Base-by-base conservation (phyloP, 1,140 invertebrate species). In the Lepidurus couesii region DNA sequence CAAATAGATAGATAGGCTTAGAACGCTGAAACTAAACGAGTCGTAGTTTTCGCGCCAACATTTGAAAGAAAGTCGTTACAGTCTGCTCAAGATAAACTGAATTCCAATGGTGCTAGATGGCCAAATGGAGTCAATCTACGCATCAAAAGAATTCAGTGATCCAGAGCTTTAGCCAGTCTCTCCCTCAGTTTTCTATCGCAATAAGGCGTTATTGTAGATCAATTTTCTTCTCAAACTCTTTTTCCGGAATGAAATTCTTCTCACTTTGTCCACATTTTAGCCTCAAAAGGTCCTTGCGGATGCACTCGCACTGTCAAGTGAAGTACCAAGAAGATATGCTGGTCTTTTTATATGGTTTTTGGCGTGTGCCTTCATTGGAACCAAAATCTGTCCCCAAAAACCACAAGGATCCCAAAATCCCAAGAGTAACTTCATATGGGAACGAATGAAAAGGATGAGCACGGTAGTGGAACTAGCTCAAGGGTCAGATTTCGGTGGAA, bases 61-160 rank as follows among this genome's bases (percentile, higher is more conserved):
- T 34, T 34, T 26, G 44, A 34, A 47, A 43, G 16, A 77, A 75
- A 42, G 16, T n/a, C 44, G 76, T 34, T 13, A 45, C 24, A 24
- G 45, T 45, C 10, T 65, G 65, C 44, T 45, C 76, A 77, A 45
- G 76, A 65, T 77, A 77, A 77, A 77, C 76, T 77, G 76, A 77
- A 77, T 77, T 77, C 76, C 76, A 77, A 77, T 77, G 76, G 76
- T 77, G 76, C 76, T 77, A 77, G 76, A 77, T 24, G 9, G 42
- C 1, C 53, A n/a, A 65, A 53, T 26, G 21, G 24, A 77, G 13
- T 77, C 26, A 45, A 77, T 77, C 76, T 77, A 77, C 44, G 76
- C 76, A 77, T 77, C 76, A 77, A 77, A 77, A 77, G 76, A 77
- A 77, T 77, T 77, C 76, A 77, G 76, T 77, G 76, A 77, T 77